A percentile compares a stretch with the other conserved stretches of the same genome.
Conservation (phyloP, 35 echinoderm and acorn worm species). For the Lytechinus variegatus region DNA sequence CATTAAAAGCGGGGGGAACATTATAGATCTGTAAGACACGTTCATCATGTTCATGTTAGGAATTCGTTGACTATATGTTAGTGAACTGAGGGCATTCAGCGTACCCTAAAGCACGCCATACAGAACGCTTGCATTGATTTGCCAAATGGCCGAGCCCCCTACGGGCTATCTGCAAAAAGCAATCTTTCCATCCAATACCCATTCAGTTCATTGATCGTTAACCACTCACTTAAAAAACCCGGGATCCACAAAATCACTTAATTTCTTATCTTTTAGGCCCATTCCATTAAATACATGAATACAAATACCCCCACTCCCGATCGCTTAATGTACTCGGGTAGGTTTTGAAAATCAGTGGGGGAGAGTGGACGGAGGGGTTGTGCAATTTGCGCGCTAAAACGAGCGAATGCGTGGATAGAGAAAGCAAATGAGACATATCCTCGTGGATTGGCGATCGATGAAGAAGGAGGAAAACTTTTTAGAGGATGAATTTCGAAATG, state of each 20-base stretch:
- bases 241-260: conserved; percentile 52
- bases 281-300: conserved; percentile 57
- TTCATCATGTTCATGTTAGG: neutral
- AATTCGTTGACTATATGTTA: neutral
- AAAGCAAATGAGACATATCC: conserved; percentile 51
- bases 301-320: conserved; percentile 34
- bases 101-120: conserved; percentile 32
- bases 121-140: conserved; percentile 50
- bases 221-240: conserved; percentile 48
- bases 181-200: conserved; percentile 42
- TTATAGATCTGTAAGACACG: neutral
- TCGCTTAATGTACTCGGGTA: neutral
- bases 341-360: conserved; percentile 15
- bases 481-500: conserved; percentile 31
- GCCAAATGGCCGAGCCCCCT: conserved; percentile 39
- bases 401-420: neutral
- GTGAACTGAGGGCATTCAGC: neutral
- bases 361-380: conserved; percentile 28
- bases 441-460: conserved; percentile 35
- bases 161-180: conserved; percentile 34
- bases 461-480: conserved; percentile 46
- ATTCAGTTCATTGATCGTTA: conserved; percentile 43
- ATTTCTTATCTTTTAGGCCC: conserved; percentile 56
- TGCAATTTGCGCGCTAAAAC: conserved; percentile 37
- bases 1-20: neutral